Evolutionary conservation across 2,113 vertebrate genomes (phyloP).

Genomic region (Paraplagusia blochii): DNA sequence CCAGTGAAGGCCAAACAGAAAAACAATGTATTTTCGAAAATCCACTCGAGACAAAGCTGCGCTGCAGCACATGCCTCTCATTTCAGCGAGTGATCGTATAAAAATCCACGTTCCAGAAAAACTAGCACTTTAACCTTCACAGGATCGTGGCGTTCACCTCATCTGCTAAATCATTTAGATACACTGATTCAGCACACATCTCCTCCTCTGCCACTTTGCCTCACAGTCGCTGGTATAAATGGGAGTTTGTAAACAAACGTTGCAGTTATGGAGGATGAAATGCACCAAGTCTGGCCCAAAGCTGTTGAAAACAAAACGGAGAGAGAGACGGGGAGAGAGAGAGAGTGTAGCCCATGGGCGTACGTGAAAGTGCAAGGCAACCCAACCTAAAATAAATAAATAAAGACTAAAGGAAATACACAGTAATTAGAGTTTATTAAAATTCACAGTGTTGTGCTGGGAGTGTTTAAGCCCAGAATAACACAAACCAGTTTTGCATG

Average conservation of each 20-base stretch:
- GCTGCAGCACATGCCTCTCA: constrained; percentile 29
- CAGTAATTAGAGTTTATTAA: constrained; percentile 36
- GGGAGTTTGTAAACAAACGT: constrained; percentile 46
- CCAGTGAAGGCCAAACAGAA: constrained; percentile 37
- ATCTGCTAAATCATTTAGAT: constrained; percentile 54
- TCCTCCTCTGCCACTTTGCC: constrained; percentile 25
- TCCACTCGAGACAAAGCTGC: constrained; percentile 17
- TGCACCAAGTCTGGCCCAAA: constrained; percentile 7
- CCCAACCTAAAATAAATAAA: constrained; percentile 25
- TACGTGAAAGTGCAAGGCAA: constrained; percentile 2
- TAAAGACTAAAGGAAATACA: not conserved
- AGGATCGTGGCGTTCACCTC: constrained; percentile 19
- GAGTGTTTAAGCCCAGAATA: constrained; percentile 20
- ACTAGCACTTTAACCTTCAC: constrained; percentile 48
- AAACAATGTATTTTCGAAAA: constrained; percentile 11
- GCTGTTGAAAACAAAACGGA: no score
- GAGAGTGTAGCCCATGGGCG: constrained; percentile 21
- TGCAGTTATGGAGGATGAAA: constrained; percentile 16
- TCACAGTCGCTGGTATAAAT: constrained; percentile 30
- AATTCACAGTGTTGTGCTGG: constrained; percentile 33
- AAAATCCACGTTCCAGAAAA: constrained; percentile 39
- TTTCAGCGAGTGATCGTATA: constrained; percentile 11
- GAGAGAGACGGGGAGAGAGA: no score
- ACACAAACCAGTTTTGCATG: constrained; percentile 24
- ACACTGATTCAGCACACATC: constrained; percentile 24